phyloP scores from a whole-genome alignment of 2,113 vertebrate species.

The Rhadina sibilatrix region DNA sequence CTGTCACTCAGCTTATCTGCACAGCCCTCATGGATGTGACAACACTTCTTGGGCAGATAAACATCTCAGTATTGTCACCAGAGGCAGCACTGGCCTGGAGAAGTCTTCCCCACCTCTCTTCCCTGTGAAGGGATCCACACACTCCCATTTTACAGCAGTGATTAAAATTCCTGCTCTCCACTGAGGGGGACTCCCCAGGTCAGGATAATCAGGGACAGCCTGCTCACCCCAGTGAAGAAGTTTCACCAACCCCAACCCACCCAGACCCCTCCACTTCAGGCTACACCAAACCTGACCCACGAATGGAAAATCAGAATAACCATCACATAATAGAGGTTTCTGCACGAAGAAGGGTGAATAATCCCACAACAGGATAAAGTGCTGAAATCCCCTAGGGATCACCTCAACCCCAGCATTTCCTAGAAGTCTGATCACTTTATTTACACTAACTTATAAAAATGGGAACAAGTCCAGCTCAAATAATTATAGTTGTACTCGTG shows the following conservation, averaged over 20 bases:
- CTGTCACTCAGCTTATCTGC: not conserved
- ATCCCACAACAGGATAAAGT: not conserved
- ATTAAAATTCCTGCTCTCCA: not conserved
- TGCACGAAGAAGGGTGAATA: not conserved
- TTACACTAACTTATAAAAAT: conserved; percentile 9
- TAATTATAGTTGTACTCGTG: not conserved
- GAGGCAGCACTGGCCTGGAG: not conserved
- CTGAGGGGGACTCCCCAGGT: not conserved
- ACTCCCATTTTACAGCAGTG: not conserved
- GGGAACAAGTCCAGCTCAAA: not conserved
- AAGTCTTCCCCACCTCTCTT: not conserved
- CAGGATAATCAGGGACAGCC: not conserved
- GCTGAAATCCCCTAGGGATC: not conserved
- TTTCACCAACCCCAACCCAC: not conserved
- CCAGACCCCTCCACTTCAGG: not conserved
- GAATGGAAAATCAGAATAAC: not conserved
- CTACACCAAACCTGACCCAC: not conserved
- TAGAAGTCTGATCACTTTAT: conserved; percentile 6
- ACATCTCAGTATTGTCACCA: not conserved
- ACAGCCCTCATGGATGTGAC: not conserved
- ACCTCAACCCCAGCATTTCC: not conserved
- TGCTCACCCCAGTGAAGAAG: not conserved
- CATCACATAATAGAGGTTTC: rapidly evolving
- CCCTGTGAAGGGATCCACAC: not conserved
- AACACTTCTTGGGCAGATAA: not conserved